Evolutionary conservation across 1,140 invertebrate species (phyloP), one percentile per base, ranked within the genome.

Genomic region (Akabosia matsudoensis): DNA sequence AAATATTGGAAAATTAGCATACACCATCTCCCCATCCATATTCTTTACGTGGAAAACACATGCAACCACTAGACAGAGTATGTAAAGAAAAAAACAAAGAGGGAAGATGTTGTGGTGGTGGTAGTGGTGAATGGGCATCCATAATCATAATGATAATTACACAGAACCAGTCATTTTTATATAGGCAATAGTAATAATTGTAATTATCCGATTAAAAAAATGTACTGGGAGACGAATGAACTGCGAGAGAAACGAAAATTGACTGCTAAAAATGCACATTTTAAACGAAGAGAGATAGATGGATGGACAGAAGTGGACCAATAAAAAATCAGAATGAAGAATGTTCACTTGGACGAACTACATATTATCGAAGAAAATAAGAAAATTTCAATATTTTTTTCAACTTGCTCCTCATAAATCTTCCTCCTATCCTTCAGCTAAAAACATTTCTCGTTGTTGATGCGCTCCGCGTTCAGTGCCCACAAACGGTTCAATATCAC

Each of bases 1-100:
- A 7, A 67, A 67, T 67, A 67, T 67, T 67, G 61, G 61, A 67
- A 67, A 67, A 67, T 67, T 67, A 67, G 61, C 61, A 67, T 67
- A 67, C 61, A 4, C n/a, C n/a, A n/a, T n/a, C n/a, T n/a, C n/a
- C n/a, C n/a, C n/a, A n/a, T 10, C 61, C 61, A 67, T 30, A 13
- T 13, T 67, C 22, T 30, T 67, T 67, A 67, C 22, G 54, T 56
- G 54, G 54, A 56, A 24, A 7, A 22, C 54, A 16, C 37, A 45
- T 45, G 37, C 37, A 45, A 45, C n/a, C n/a, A n/a, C n/a, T n/a
- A n/a, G n/a, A n/a, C n/a, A 18, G 37, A 45, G 37, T 45, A 45
- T 18, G 37, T 10, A 45, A 45, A 45, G 7, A n/a, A n/a, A n/a
- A n/a, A n/a, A n/a, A n/a, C n/a, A n/a, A n/a, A n/a, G n/a, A n/a